Percentiles rank a stretch among this genome's conserved stretches.
Conservation (phyloP, 2,113 vertebrate species). For the Sylvilagus bachmani region DNA sequence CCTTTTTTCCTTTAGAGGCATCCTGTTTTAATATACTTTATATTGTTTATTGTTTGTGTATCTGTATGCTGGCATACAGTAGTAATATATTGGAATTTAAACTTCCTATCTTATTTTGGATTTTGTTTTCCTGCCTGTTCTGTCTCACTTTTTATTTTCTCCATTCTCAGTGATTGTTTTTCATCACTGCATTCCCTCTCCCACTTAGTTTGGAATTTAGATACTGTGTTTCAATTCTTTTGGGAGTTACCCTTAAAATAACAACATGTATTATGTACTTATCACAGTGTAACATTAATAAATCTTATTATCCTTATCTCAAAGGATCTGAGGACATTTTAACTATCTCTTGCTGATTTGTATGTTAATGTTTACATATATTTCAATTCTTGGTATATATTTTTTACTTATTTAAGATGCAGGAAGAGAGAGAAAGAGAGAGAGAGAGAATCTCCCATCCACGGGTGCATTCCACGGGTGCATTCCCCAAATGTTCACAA, state of each 20-base stretch:
- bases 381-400: conserved; percentile 30
- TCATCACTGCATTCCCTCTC: conserved; percentile 1
- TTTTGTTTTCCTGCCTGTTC: conserved; percentile 35
- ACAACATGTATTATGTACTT: background rate
- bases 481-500: too few species aligned
- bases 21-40: conserved; percentile 2
- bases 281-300: conserved; percentile 27
- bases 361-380: conserved; percentile 31
- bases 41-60: conserved; percentile 26
- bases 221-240: conserved; percentile 12
- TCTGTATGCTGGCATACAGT: background rate
- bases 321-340: conserved; percentile 50
- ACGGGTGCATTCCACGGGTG: too few species aligned
- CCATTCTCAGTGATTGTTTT: conserved; percentile 2
- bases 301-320: conserved; percentile 21
- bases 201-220: conserved; percentile 46
- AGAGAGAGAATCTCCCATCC: too few species aligned
- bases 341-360: conserved; percentile 43
- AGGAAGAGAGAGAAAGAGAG: too few species aligned
- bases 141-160: conserved; percentile 35
- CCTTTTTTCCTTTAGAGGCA: conserved; percentile 5
- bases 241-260: conserved; percentile 56
- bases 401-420: too few species aligned
- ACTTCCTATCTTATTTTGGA: conserved; percentile 18
- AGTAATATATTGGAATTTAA: conserved; percentile 58